Evolutionary conservation across 2,113 vertebrate genomes (phyloP), one percentile per base, ranked within the genome.

Genomic region (Lasiurus borealis): DNA sequence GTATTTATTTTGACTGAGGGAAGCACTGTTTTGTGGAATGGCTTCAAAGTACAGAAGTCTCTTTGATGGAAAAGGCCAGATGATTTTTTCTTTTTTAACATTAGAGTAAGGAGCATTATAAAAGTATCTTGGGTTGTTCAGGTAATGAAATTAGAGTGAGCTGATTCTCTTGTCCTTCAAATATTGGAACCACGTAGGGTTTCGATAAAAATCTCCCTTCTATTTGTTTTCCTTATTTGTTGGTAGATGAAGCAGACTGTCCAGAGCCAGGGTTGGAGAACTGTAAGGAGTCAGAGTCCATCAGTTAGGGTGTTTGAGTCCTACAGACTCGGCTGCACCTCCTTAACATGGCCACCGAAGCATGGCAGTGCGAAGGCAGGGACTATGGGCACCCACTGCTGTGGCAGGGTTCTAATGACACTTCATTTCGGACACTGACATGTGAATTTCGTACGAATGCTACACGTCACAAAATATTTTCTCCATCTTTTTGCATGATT

Each of bases 1-100:
- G 27, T 80, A 6, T 95, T 95, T 82, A 29, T 86, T 94, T 95
- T 83, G 82, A 86, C 83, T 89, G 48, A 16, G 54, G 21, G 50
- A 88, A 52, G 59, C 21, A 4, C 66, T 78, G 11, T 72, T 91
- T 54, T 50, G 23, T 75, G 68, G 91, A 77, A 34, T 52, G 57
- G 23, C 87, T 89, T 96, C 86, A 85, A 76, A 80, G 46, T 19
- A 80, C 34, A 91, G 50, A 93, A 44, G 68, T 50, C 25, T 54
- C 66, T 90, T 40, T 72, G 82, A 72, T 0, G 23, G 75, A 48
- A 62, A 91, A 81, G 66, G 40, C 85, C 84, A 36, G 71, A n/a
- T 85, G 62, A 40, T 78, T 88, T 80, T 80, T 62, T 59, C 73
- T 84, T 72, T 36, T 50, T 81, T 80, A 25, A 78, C 27, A 46